Evolutionary conservation across 2,113 vertebrate species (phyloP), one percentile per base, ranked within the genome.

Genomic region (Xenotilapia flavipinnis): DNA sequence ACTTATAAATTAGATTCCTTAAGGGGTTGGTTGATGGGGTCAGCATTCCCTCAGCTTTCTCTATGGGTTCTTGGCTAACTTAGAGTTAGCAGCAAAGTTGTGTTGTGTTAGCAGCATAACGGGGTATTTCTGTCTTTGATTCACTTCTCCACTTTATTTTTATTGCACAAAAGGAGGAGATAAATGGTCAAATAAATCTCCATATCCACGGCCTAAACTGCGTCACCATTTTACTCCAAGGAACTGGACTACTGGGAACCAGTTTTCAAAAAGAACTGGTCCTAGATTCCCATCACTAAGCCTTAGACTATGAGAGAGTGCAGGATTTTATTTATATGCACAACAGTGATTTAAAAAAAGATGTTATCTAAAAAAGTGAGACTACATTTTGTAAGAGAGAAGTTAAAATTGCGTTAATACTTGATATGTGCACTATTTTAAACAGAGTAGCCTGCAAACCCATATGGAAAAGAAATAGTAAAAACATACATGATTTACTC

Each of bases 61-160:
- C 23, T 31, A 1, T 17, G 56, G 3, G 14, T 60, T 60, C 56
- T 60, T 60, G 28, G 28, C 56, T 60, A 31, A 60, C 56, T 60
- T 31, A 31, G 3, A 60, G 56, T 60, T 60, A 3, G 56, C 26
- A 58, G 55, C 55, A 58, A 6, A 58, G 55, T 58, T 31, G 55
- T 58, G 55, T 31, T 58, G 55, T 58, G 26, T 58, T 58, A 58
- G 55, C 55, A 31, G 55, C 55, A 58, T 0, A 17, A 31, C 4
- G 14, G 55, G 0, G 26, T 58, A 58, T 58, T 58, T 58, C 56
- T 58, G 56, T 31, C 26, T 60, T 60, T 60, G 26, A 31, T 60
- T 3, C 26, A 31, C 2, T 58, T 58, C 6, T 58, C 14, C 26
- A 60, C 14, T 60, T 60, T 60, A 58, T 0, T 58, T 0, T 28